Conservation (phyloP, 1,140 invertebrate species). For the Ceratina japonica region DNA sequence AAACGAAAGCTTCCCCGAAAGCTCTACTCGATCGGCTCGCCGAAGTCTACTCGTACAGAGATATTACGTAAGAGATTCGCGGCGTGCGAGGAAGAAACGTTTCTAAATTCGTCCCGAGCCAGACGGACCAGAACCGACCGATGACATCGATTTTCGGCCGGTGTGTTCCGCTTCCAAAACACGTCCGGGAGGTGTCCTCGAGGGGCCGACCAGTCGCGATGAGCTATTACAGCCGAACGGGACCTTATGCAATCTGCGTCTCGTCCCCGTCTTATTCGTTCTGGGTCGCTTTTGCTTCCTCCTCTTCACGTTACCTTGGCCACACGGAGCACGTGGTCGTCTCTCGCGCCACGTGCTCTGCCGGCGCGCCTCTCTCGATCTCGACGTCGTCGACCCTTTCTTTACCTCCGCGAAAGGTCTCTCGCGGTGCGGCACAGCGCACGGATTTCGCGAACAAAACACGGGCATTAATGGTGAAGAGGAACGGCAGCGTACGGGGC, state of each 20-base stretch:
- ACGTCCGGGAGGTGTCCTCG: conserved; percentile 52
- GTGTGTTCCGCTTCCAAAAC: conserved; percentile 48
- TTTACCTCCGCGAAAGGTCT: conserved; percentile 41
- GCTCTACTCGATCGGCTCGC: not conserved
- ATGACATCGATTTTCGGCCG: conserved; percentile 50
- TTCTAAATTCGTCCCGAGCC: conserved; percentile 60
- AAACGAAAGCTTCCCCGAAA: not conserved
- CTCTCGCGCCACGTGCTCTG: conserved; percentile 19
- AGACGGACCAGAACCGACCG: conserved; percentile 51
- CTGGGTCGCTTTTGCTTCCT: conserved; percentile 18
- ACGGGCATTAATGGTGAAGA: conserved; percentile 49
- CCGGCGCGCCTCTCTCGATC: not conserved
- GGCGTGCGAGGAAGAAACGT: conserved; percentile 49
- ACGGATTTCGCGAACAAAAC: conserved; percentile 33
- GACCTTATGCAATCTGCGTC: conserved; percentile 45
- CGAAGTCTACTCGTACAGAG: not conserved
- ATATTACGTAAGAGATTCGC: conserved; percentile 42
- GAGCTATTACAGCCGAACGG: conserved; percentile 49
- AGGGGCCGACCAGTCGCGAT: conserved; percentile 43
- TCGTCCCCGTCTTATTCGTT: conserved; percentile 31
- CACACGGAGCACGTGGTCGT: conserved; percentile 34
- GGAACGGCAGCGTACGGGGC: conserved; percentile 34
- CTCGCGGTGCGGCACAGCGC: conserved; percentile 45
- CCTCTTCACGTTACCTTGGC: not conserved
- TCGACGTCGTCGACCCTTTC: not conserved